Base-by-base conservation (phyloP, 2,113 vertebrate species). In the Hemiscyllium ocellatum region DNA sequence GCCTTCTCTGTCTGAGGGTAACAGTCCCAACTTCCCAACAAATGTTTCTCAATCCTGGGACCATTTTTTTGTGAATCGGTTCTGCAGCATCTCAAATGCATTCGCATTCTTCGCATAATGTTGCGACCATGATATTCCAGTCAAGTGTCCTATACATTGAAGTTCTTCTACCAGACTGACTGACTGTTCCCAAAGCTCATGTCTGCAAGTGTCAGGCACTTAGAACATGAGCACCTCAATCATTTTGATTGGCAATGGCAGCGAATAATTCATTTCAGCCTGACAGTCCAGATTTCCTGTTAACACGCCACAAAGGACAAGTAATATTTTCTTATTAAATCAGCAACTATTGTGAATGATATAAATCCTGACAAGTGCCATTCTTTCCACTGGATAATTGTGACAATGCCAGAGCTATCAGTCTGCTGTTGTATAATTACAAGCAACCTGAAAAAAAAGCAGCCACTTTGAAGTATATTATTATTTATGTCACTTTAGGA, bases 241-340 rank as follows among this genome's bases (percentile, higher is more conserved):
- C 80, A 47, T 5, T 47, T 83, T 47, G 80, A 83, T 47, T 42
- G 80, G 37, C 80, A 83, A 83, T 37, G 78, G 15, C n/a, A 47
- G 80, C 4, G 37, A 19, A 83, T 47, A 83, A 83, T 83, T 83
- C 80, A 83, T 83, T 83, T 83, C 80, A 83, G 37, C 37, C 3
- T 83, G 80, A 83, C 80, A 83, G 42, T 20, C n/a, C 37, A 42
- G 37, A 83, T 47, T 47, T 37, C 19, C 17, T 83, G 17, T 47
- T 83, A 42, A 37, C 80, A 42, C 80, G 20, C 37, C n/a, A 20
- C 37, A 83, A 83, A 42, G 80, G 37, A 47, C 19, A 20, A 42
- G 6, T 83, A 47, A 83, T 83, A 83, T 83, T 42, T 83, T 83
- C 80, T 83, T 42, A 83, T 83, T 83, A 83, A 83, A 83, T 83